phyloP scores from a whole-genome alignment of 2,797 vertebrate genomes.

The Thunnus albacares region DNA sequence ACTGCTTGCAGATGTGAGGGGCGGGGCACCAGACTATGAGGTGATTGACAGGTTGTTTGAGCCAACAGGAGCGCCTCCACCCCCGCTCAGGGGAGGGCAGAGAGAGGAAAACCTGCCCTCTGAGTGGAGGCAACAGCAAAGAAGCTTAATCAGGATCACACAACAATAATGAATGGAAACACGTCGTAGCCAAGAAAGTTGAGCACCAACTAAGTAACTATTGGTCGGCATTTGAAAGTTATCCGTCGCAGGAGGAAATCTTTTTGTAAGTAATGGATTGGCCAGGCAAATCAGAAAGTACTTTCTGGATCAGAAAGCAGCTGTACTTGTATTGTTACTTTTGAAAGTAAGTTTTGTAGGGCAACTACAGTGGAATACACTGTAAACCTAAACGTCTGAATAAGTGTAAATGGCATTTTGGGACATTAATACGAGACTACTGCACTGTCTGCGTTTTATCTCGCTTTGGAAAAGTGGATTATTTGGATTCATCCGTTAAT shows the following conservation, averaged over 20 bases:
- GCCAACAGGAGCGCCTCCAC: slow-evolving; percentile 50
- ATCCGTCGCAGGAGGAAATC: slow-evolving; percentile 22
- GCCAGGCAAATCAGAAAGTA: slow-evolving; percentile 59
- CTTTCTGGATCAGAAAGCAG: slow-evolving; percentile 65
- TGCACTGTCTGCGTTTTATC: slow-evolving; percentile 59
- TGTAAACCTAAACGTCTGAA: slow-evolving; percentile 50
- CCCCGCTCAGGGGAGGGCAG: slow-evolving; percentile 62
- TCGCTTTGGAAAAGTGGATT: slow-evolving; percentile 45
- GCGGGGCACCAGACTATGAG: neutral
- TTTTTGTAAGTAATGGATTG: slow-evolving; percentile 80
- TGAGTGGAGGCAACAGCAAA: slow-evolving; percentile 74
- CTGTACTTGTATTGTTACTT: slow-evolving; percentile 66
- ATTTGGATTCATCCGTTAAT: slow-evolving; percentile 58
- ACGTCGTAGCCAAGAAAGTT: slow-evolving; percentile 81
- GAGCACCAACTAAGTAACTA: slow-evolving; percentile 60
- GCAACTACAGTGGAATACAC: slow-evolving; percentile 54
- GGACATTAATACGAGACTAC: slow-evolving; percentile 47
- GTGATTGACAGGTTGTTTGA: slow-evolving; percentile 58
- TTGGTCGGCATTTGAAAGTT: slow-evolving; percentile 56
- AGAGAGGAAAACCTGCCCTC: slow-evolving; percentile 57
- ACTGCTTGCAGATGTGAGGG: slow-evolving; percentile 74
- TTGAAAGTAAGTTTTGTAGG: slow-evolving; percentile 54
- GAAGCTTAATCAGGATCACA: slow-evolving; percentile 78
- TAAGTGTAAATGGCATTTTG: slow-evolving; percentile 73
- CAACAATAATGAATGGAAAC: slow-evolving; percentile 88